Evolutionary conservation across 2,113 vertebrate genomes (phyloP).

Genomic region (Falcunculus frontatus): DNA sequence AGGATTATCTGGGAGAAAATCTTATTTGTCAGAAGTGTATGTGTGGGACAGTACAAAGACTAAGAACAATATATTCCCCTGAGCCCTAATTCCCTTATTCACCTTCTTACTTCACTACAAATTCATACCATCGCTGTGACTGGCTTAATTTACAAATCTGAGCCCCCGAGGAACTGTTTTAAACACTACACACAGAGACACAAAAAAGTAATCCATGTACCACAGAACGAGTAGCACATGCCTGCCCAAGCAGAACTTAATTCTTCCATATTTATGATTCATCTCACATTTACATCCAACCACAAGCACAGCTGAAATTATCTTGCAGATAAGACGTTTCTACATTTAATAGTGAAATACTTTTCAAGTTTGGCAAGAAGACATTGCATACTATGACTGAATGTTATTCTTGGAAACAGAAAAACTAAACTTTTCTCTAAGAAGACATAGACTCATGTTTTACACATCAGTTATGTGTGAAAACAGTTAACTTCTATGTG

Average conservation of each 20-base stretch:
- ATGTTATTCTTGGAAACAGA: neutral
- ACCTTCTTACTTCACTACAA: neutral
- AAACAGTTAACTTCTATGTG: neutral
- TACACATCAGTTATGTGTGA: neutral
- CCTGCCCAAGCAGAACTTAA: neutral
- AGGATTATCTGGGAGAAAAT: neutral
- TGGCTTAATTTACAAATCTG: neutral
- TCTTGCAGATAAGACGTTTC: neutral
- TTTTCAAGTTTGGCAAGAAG: neutral
- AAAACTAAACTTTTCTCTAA: neutral
- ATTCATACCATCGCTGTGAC: neutral
- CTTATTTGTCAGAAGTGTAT: neutral
- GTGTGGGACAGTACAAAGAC: neutral
- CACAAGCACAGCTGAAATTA: neutral
- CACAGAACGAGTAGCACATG: neutral
- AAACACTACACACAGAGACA: neutral
- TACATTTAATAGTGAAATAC: neutral
- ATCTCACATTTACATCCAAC: neutral
- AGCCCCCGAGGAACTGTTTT: neutral
- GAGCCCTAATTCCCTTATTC: neutral
- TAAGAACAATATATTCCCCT: neutral
- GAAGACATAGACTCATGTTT: neutral
- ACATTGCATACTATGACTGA: neutral
- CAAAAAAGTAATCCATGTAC: neutral
- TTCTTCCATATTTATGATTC: neutral